phyloP scores from a whole-genome alignment of 2,797 vertebrate genomes.

The Falco novaeseelandiae region DNA sequence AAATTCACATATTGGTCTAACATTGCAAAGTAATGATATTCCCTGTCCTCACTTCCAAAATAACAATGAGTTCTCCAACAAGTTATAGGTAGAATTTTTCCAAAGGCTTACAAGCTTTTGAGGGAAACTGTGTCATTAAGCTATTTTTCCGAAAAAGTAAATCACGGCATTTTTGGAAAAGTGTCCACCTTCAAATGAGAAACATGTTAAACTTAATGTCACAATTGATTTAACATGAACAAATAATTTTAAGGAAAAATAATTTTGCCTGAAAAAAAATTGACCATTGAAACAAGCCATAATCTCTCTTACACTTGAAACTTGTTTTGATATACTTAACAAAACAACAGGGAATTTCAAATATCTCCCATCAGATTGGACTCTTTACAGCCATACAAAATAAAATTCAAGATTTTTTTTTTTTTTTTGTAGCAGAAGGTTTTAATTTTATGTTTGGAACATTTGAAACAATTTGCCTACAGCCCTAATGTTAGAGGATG shows the following conservation, averaged over 20 bases:
- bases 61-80: background rate
- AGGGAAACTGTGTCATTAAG: background rate
- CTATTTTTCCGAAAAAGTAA: fast-evolving
- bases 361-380: constrained; percentile 24
- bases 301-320: background rate
- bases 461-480: background rate
- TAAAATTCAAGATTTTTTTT: background rate
- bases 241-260: constrained; percentile 4
- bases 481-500: background rate
- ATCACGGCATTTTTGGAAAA: background rate
- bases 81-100: background rate
- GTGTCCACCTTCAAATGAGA: background rate
- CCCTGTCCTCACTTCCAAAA: background rate
- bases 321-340: background rate
- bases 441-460: background rate
- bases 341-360: constrained; percentile 15
- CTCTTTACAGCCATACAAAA: background rate
- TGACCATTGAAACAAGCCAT: background rate
- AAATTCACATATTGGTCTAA: background rate
- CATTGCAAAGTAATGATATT: background rate
- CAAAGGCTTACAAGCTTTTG: background rate
- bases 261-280: background rate
- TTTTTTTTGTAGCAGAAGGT: background rate
- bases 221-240: background rate
- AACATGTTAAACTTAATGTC: background rate